Base-by-base conservation (phyloP, 2,888 invertebrate species). In the Agrilus biguttatus region DNA sequence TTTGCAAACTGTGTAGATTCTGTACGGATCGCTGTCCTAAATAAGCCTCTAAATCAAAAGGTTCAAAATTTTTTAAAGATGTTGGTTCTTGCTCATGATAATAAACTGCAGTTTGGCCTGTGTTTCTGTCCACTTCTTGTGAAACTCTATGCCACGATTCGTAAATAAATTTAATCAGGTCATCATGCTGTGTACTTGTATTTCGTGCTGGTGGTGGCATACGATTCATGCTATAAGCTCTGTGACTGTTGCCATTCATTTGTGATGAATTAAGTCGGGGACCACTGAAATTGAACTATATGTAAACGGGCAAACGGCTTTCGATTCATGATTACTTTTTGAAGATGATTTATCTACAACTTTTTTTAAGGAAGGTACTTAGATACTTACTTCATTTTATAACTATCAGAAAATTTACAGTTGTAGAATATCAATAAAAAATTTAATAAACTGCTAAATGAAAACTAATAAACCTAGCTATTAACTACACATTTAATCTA, bases 11-110 rank as follows among this genome's bases (percentile, higher is more conserved):
- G 57, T 71, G 74, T 54, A 79, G 72, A 62, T 72, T 80, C 64
- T 82, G 81, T 43, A 82, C 74, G 48, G 79, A 66, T 44, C 80
- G 76, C 46, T 81, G 74, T 14, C 77, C 82, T 80, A 83, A 84
- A 70, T 77, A 82, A 55, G 80, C 80, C 55, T 84, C 83, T 47
- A 85, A 67, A 64, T 85, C 78, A 62, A 85, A 85, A 8, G 85
- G 83, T 61, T 80, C 76, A 62, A 85, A 85, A 67, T 83, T 81
- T 58, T 73, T 75, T 17, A 76, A 62, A 51, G 72, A 70, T 5
- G 72, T 67, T 45, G 60, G 56, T 33, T 74, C 67, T 55, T 69
- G 69, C 47, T 79, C 79, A 56, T 82, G 79, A 57, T 78, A 78
- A 59, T 79, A 80, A 47, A 73, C 75, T 42, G 72, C 74, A 1